A percentile compares a stretch with the other conserved stretches of the same genome.
Conservation (phyloP, 1,140 invertebrate genomes). For the Drosophila ohnishii region DNA sequence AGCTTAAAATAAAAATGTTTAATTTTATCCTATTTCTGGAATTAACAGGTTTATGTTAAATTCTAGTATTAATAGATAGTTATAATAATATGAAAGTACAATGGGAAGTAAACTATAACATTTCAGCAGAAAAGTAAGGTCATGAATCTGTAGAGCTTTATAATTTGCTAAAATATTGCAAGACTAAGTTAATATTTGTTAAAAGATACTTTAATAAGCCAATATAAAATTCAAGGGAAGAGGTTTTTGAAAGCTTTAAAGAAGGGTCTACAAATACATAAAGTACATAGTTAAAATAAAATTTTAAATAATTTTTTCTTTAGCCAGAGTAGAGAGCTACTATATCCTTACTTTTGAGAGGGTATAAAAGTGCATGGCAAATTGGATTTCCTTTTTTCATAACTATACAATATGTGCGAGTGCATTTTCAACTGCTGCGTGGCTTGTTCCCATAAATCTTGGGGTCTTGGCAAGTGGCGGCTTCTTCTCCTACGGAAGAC, state of each 20-base stretch:
- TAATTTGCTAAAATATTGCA: neutral
- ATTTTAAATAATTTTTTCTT: too few species aligned
- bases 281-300: too few species aligned
- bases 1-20: too few species aligned
- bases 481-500: conserved; percentile 26
- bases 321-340: too few species aligned
- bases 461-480: conserved; percentile 61
- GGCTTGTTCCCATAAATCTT: conserved; percentile 65
- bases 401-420: conserved; percentile 39
- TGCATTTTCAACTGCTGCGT: conserved; percentile 52
- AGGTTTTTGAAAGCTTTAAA: too few species aligned
- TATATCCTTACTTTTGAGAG: neutral
- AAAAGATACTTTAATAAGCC: neutral
- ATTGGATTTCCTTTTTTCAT: conserved; percentile 68
- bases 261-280: too few species aligned
- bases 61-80: too few species aligned
- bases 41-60: too few species aligned
- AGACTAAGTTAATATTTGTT: neutral
- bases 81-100: too few species aligned
- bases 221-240: neutral
- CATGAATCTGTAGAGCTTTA: neutral
- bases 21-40: too few species aligned
- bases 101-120: too few species aligned
- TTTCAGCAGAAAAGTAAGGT: too few species aligned
- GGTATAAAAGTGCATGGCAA: conserved; percentile 53